Evolutionary conservation across 2,797 vertebrate genomes (phyloP).

Genomic region (Chelon auratus): DNA sequence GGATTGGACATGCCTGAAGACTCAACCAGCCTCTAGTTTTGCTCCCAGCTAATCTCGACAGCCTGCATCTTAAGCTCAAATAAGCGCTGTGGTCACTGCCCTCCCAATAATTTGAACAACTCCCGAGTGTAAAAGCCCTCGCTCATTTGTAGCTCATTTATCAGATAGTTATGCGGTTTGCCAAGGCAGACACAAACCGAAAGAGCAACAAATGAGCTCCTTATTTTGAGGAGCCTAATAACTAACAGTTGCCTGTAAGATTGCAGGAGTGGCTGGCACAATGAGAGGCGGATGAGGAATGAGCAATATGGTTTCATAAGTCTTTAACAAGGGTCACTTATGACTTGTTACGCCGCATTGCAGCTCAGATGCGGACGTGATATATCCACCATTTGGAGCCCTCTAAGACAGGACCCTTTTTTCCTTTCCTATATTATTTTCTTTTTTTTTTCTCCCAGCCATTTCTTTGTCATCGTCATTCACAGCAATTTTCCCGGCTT

Average conservation of each 20-base stretch:
- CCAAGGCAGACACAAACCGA: slow-evolving; percentile 32
- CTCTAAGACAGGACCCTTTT: slow-evolving; percentile 55
- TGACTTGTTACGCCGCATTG: slow-evolving; percentile 72
- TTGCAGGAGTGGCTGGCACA: slow-evolving; percentile 41
- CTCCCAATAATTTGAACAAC: slow-evolving; percentile 67
- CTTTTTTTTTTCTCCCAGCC: slow-evolving; percentile 6
- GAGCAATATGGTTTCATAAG: slow-evolving; percentile 65
- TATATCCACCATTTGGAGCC: slow-evolving; percentile 64
- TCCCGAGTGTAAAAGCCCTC: slow-evolving; percentile 60
- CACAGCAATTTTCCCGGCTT: slow-evolving; percentile 55
- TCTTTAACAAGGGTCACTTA: slow-evolving; percentile 67
- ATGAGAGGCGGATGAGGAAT: slow-evolving; percentile 40
- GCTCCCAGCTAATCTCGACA: slow-evolving; percentile 70
- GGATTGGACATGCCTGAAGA: slow-evolving; percentile 81
- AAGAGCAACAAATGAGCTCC: slow-evolving; percentile 6
- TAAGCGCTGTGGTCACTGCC: slow-evolving; percentile 72
- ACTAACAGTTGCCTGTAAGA: slow-evolving; percentile 65
- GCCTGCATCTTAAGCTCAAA: slow-evolving; percentile 75
- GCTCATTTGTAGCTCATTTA: slow-evolving; percentile 68
- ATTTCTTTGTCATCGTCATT: slow-evolving; percentile 79
- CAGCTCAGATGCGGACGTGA: slow-evolving; percentile 69
- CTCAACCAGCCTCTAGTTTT: slow-evolving; percentile 73
- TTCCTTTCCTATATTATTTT: not conserved
- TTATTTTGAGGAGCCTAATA: slow-evolving; percentile 59
- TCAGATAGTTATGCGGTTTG: slow-evolving; percentile 58